Evolutionary conservation across 1,140 invertebrate genomes (phyloP), one percentile per base, ranked within the genome.

Genomic region (Anadara kagoshimensis): DNA sequence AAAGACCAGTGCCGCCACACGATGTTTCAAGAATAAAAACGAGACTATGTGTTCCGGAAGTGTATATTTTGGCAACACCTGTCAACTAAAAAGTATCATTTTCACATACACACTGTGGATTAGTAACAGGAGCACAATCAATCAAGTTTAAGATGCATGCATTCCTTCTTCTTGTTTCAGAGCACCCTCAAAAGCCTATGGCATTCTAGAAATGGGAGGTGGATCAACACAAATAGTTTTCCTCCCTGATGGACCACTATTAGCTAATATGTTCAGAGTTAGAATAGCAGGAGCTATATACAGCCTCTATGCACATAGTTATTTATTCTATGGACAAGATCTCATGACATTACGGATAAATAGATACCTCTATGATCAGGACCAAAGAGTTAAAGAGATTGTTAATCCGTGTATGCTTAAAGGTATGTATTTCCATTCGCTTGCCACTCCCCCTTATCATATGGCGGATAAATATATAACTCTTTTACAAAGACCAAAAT

Each of bases 171-270:
- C 7, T 36, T 36, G 7, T 61, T 69, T 49, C 74, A 85, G 82
- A 47, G 51, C 62, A 41, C 51, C 59, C 29, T 74, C 54, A 41
- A 54, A 84, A 64, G 73, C 82, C 16, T 73, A 82, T 41, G 91
- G 91, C 5, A 85, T 90, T 8, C 76, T 92, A 24, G 91, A 92
- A 80, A 85, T 92, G 83, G 91, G 91, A 51, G 91, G 91, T 49
- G 91, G 91, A 0, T 92, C 91, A 2, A 90, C 90, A 10, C 91
- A 92, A 80, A 91, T 92, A 43, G 85, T 91, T 3, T 91, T 91
- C 80, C 78, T 85, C 20, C 87, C 88, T 18, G 72, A 78, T 51
- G 78, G 70, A 3, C 81, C 82, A 10, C 64, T 88, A 26, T 81
- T 83, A 64, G 82, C 82, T 51, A 81, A 84, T 49, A 90, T 86